Evolutionary conservation across 2,797 vertebrate species (phyloP).

Genomic region (Fringilla coelebs): DNA sequence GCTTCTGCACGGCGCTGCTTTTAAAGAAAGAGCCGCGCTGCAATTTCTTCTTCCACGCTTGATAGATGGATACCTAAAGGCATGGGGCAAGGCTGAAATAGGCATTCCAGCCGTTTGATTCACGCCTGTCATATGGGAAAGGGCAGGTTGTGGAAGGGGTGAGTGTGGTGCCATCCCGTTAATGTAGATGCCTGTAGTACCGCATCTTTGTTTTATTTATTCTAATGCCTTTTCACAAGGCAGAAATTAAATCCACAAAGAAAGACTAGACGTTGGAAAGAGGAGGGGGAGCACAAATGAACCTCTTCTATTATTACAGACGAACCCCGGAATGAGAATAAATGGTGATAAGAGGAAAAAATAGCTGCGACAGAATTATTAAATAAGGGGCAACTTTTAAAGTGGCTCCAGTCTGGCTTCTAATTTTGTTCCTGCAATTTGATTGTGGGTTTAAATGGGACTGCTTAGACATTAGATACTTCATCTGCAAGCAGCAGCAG

Average conservation of each 20-base stretch:
- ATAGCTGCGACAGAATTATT: constrained; percentile 39
- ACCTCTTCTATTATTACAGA: not conserved
- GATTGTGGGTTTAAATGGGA: constrained; percentile 53
- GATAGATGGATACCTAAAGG: not conserved
- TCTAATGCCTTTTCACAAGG: not conserved
- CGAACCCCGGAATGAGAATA: constrained; percentile 26
- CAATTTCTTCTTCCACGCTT: not conserved
- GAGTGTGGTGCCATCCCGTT: not conserved
- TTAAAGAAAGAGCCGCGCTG: not conserved
- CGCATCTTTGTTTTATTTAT: not conserved
- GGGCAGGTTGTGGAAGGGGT: not conserved
- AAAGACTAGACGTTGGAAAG: not conserved
- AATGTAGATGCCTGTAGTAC: not conserved
- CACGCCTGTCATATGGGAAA: rapidly evolving
- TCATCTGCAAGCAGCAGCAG: constrained; percentile 8
- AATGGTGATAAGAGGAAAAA: constrained; percentile 45
- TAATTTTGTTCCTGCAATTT: constrained; percentile 55
- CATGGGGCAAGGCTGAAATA: not conserved
- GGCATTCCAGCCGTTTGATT: not conserved
- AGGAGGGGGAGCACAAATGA: not conserved
- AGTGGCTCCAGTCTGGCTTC: constrained; percentile 67
- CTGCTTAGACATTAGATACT: constrained; percentile 24
- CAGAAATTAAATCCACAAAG: not conserved
- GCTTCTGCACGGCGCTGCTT: not conserved
- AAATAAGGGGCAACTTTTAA: constrained; percentile 50